Conservation (phyloP, 2,797 vertebrate genomes). For the Neosilurus hyrtlii region DNA sequence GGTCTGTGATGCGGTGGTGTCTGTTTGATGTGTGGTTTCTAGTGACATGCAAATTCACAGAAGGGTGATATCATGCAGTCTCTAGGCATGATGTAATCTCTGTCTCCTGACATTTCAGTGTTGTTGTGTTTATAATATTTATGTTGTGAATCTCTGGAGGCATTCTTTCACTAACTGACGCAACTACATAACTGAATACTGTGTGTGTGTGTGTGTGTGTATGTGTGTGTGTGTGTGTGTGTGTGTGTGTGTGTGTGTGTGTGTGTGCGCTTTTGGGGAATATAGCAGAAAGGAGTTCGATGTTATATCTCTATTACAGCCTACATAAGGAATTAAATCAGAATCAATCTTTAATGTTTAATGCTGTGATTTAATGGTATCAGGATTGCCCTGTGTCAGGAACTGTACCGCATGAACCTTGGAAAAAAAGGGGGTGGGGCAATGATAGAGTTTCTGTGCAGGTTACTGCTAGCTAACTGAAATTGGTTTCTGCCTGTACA, state of each 20-base stretch:
- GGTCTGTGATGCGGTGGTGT: not conserved
- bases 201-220: not conserved
- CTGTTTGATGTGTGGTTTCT: constrained; percentile 19
- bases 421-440: not conserved
- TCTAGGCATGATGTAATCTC: constrained; percentile 47
- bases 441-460: not conserved
- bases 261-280: not conserved
- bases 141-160: not conserved
- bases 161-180: constrained; percentile 17
- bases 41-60: constrained; percentile 37
- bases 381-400: not conserved
- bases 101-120: constrained; percentile 24
- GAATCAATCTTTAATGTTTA: not conserved
- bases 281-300: not conserved
- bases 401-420: not conserved
- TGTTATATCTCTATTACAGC: not conserved
- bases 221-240: constrained; percentile 28
- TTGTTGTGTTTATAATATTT: constrained; percentile 44
- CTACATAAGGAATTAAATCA: too few species aligned
- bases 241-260: not conserved
- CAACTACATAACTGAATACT: constrained; percentile 55
- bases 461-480: not conserved
- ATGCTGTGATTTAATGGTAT: not conserved
- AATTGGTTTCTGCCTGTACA: not conserved
- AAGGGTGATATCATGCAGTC: constrained; percentile 51